Evolutionary conservation across 2,113 vertebrate species (phyloP), one percentile per base, ranked within the genome.

Genomic region (Atractosteus spatula): DNA sequence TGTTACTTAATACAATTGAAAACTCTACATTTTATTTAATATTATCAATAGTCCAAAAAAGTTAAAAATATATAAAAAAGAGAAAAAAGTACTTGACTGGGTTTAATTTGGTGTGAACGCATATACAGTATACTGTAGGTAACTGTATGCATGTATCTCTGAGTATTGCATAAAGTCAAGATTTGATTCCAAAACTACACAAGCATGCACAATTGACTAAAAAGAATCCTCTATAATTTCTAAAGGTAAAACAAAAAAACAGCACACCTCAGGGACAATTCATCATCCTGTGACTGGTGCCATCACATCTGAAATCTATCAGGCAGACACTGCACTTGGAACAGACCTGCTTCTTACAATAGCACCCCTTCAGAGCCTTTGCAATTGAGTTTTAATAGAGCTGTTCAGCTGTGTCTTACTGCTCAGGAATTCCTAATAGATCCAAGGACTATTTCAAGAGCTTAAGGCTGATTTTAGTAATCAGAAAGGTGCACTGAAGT

Each of bases 251-350:
- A 13, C 10, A n/a, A n/a, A 59, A 16, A 51, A 5, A 51, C 57
- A 13, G n/a, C n/a, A 16, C 55, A 6, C 13, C 13, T 55, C 55
- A 55, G 55, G 8, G 13, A 11, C 55, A 55, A 55, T 55, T 59
- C 3, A 59, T 59, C 57, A 59, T 59, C n/a, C 57, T 59, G 11
- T 59, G 10, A 6, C 12, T 59, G 11, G 13, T 59, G 57, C 57
- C 12, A 59, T 59, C 56, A 59, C 56, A 59, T 14, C 57, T 59
- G 56, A 59, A 59, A n/a, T 59, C 56, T 59, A n/a, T 59, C 56
- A 13, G 11, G 56, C 56, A 59, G 29, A n/a, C 56, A 59, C 3
- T 4, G 13, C 56, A 59, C 57, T 59, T n/a, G 57, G 57, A 59
- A 13, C 57, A 59, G 57, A 16, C 2, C 55, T 59, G 57, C 57